Conservation (phyloP, 2,888 invertebrate genomes). For the Nysson spinosus region DNA sequence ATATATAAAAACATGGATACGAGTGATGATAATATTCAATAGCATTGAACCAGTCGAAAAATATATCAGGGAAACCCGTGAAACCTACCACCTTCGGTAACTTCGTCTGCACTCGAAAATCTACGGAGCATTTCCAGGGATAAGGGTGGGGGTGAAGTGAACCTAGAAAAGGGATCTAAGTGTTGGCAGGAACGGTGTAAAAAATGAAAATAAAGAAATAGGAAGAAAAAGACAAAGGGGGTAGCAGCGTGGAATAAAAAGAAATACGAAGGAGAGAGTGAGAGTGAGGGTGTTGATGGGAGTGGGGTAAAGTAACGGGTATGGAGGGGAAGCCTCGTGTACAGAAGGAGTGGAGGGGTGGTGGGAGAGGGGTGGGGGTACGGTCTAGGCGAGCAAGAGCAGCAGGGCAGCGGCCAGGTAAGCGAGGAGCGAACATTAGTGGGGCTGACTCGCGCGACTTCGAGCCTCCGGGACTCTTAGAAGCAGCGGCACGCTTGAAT, state of each 20-base stretch:
- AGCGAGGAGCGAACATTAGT: conserved; percentile 72
- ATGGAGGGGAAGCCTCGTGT: conserved; percentile 70
- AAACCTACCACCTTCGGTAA: too few relatives aligned
- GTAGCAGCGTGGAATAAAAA: conserved; percentile 21
- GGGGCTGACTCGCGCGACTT: conserved; percentile 74
- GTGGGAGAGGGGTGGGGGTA: conserved; percentile 67
- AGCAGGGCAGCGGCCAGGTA: conserved; percentile 71
- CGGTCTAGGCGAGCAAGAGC: conserved; percentile 68
- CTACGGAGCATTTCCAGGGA: too few relatives aligned
- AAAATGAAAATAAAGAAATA: neutral
- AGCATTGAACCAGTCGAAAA: too few relatives aligned
- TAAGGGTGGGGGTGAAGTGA: neutral
- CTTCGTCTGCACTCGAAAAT: too few relatives aligned
- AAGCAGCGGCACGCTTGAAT: conserved; percentile 41
- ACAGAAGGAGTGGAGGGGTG: conserved; percentile 70
- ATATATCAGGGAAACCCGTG: too few relatives aligned
- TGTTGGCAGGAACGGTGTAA: neutral
- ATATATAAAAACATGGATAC: too few relatives aligned
- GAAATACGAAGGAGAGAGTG: conserved; percentile 36
- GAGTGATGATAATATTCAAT: too few relatives aligned
- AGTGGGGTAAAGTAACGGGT: conserved; percentile 41
- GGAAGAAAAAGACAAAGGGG: conserved; percentile 13
- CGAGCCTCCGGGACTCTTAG: conserved; percentile 59
- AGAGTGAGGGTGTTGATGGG: conserved; percentile 28
- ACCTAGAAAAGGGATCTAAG: neutral